Percentiles rank a stretch among this genome's conserved stretches.
Evolutionary conservation across 1,140 invertebrate species (phyloP).

Genomic region (Andricus grossulariae): DNA sequence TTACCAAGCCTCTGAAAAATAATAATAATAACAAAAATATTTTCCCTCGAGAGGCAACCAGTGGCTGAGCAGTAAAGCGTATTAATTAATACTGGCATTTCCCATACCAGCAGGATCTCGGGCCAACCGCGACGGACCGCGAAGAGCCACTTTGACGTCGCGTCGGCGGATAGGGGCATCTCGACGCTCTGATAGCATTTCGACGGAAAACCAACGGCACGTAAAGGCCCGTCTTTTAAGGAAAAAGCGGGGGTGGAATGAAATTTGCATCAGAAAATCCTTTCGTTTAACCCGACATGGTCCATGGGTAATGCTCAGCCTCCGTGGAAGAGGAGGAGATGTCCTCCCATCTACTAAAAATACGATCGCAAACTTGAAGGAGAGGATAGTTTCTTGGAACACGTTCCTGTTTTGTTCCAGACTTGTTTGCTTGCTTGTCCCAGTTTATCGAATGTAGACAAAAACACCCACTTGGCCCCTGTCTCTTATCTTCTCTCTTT

Average conservation of each 20-base stretch:
- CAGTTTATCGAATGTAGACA: slow-evolving; percentile 62
- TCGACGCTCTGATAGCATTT: slow-evolving; percentile 24
- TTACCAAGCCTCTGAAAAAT: no score
- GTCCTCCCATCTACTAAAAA: background rate
- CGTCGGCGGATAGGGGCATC: background rate
- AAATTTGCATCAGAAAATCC: slow-evolving; percentile 69
- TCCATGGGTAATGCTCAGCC: slow-evolving; percentile 57
- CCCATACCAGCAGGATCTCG: background rate
- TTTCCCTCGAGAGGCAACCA: background rate
- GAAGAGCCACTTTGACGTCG: slow-evolving; percentile 1
- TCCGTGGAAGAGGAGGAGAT: slow-evolving; percentile 57
- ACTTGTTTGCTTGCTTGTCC: slow-evolving; percentile 61
- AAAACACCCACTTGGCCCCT: slow-evolving; percentile 49
- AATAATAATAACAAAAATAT: no score
- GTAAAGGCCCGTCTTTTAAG: slow-evolving; percentile 32
- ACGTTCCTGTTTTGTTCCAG: slow-evolving; percentile 59
- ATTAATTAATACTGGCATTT: background rate
- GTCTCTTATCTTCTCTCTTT: slow-evolving; percentile 33
- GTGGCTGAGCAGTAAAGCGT: background rate
- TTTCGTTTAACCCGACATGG: slow-evolving; percentile 53
- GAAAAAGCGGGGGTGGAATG: slow-evolving; percentile 54
- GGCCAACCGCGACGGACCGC: background rate
- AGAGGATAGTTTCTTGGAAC: slow-evolving; percentile 46
- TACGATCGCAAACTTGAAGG: background rate
- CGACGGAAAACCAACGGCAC: slow-evolving; percentile 37